Evolutionary conservation across 1,140 invertebrate species (phyloP).

Genomic region (Agrypnia vestita): DNA sequence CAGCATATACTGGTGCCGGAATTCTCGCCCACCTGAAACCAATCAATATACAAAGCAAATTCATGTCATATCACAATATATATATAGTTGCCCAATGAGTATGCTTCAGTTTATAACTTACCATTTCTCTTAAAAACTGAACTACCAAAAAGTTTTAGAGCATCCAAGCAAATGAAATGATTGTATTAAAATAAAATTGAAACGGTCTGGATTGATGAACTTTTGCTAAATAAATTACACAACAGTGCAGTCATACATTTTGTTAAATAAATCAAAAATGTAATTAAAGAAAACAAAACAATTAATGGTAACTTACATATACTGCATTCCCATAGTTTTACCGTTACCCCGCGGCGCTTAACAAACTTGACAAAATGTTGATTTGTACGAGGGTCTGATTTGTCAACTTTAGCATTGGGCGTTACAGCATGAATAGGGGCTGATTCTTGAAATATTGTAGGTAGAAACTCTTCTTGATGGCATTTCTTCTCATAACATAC

Average conservation of each 20-base stretch:
- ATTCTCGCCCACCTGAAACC: slow-evolving; percentile 76
- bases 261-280: background rate
- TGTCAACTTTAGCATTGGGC: slow-evolving; percentile 38
- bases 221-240: too few species aligned
- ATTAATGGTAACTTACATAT: slow-evolving; percentile 73
- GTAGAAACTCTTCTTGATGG: too few species aligned
- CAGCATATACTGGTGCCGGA: slow-evolving; percentile 83
- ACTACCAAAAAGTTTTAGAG: too few species aligned
- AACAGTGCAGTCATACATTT: too few species aligned
- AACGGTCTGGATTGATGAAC: too few species aligned
- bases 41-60: background rate
- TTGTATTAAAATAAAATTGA: too few species aligned
- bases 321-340: slow-evolving; percentile 81
- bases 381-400: slow-evolving; percentile 40
- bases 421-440: background rate
- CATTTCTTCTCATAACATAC: too few species aligned
- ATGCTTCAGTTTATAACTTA: background rate
- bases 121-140: background rate
- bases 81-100: background rate
- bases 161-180: too few species aligned
- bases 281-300: too few species aligned
- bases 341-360: slow-evolving; percentile 76
- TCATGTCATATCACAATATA: background rate
- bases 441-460: background rate
- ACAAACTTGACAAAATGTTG: slow-evolving; percentile 78